phyloP scores from a whole-genome alignment of 2,888 invertebrate species.

The Hemithea aestivaria region DNA sequence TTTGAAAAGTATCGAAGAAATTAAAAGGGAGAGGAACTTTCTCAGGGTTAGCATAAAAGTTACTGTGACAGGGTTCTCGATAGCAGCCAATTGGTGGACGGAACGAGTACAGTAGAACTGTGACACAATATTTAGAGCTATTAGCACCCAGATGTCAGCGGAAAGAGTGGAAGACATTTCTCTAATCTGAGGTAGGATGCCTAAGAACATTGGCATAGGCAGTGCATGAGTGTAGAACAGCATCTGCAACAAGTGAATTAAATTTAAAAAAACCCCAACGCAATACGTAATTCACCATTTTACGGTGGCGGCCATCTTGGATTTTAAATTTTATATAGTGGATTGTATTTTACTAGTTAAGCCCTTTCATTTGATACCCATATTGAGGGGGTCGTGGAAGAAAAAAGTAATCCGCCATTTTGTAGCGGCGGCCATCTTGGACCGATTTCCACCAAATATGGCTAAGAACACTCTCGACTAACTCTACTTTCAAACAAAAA shows the following conservation, averaged over 20 bases:
- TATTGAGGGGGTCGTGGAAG: too few species aligned
- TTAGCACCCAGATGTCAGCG: constrained; percentile 48
- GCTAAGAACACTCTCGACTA: too few species aligned
- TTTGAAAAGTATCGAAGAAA: constrained; percentile 67
- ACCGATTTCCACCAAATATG: too few species aligned
- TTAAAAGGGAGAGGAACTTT: constrained; percentile 60
- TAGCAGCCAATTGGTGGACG: constrained; percentile 62
- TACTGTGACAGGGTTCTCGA: constrained; percentile 62
- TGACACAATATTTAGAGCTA: constrained; percentile 50
- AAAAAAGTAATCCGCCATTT: too few species aligned
- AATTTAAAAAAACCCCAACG: too few species aligned
- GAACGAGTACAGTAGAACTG: constrained; percentile 65
- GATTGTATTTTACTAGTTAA: too few species aligned
- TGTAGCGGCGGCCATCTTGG: too few species aligned
- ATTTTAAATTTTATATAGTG: too few species aligned
- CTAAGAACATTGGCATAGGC: constrained; percentile 58
- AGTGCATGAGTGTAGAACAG: constrained; percentile 64
- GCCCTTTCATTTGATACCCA: too few species aligned
- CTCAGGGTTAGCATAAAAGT: constrained; percentile 66
- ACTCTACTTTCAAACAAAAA: too few species aligned
- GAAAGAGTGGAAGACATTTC: constrained; percentile 37
- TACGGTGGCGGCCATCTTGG: too few species aligned
- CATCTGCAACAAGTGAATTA: constrained; percentile 53
- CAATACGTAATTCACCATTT: too few species aligned
- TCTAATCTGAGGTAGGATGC: constrained; percentile 49